A percentile compares a stretch with the other conserved stretches of the same genome.
Conservation (phyloP, 2,797 vertebrate genomes). For the Pangasius djambal region DNA sequence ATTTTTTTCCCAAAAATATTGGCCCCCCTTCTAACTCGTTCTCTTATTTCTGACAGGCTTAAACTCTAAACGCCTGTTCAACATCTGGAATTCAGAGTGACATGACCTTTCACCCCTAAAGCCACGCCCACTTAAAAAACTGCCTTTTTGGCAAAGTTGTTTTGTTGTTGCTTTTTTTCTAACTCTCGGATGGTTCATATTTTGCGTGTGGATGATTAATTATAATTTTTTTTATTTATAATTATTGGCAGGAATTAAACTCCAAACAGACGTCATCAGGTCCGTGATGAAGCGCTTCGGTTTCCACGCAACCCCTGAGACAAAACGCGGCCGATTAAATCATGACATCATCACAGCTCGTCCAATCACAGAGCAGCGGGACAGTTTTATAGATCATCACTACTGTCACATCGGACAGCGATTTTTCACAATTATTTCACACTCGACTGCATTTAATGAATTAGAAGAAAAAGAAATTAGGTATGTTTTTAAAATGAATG, state of each 20-base stretch:
- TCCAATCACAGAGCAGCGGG: conserved; percentile 3
- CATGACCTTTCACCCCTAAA: conserved; percentile 5
- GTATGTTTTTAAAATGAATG: neutral
- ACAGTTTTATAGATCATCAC: neutral
- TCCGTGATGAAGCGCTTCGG: neutral
- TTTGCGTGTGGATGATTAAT: neutral
- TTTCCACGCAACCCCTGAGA: neutral
- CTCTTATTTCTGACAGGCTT: neutral
- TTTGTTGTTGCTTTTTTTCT: neutral
- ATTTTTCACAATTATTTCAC: neutral
- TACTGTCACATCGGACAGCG: neutral
- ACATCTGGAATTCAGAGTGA: neutral
- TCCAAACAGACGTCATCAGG: neutral
- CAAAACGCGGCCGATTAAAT: neutral
- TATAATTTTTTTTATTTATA: neutral
- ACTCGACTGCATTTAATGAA: neutral
- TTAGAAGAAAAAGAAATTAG: no score
- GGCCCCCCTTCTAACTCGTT: neutral
- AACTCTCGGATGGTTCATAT: neutral
- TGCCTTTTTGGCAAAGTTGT: neutral
- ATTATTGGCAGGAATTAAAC: neutral
- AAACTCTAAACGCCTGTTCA: neutral
- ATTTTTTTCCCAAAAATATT: neutral
- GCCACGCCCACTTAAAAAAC: neutral
- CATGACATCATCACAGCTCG: conserved; percentile 4